A percentile compares a stretch with the other conserved stretches of the same genome.
Evolutionary conservation across 1,140 invertebrate genomes (phyloP).

Genomic region (Helicorthomorpha holstii): DNA sequence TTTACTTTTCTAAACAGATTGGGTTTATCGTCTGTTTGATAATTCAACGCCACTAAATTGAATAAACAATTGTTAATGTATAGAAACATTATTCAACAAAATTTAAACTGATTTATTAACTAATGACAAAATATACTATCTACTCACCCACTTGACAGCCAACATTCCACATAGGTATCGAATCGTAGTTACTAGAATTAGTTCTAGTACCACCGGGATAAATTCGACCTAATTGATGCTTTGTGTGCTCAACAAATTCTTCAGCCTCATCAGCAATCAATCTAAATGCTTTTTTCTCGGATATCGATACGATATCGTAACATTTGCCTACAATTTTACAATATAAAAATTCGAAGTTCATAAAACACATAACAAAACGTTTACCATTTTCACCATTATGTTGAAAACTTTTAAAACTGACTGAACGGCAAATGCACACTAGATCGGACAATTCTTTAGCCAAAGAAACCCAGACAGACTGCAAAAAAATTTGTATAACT

Average conservation of each 20-base stretch:
- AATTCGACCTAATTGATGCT: constrained; percentile 31
- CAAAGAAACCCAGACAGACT: too few relatives aligned
- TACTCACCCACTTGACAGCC: constrained; percentile 39
- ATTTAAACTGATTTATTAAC: background rate
- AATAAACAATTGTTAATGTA: too few relatives aligned
- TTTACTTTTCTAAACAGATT: constrained; percentile 38
- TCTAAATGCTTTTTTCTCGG: constrained; percentile 31
- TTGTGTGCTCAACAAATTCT: constrained; percentile 28
- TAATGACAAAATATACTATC: background rate
- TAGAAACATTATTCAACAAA: constrained; percentile 2
- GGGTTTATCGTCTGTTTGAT: constrained; percentile 35
- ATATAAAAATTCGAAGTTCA: too few relatives aligned
- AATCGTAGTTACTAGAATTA: constrained; percentile 39
- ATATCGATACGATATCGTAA: constrained; percentile 34
- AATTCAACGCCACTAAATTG: constrained; percentile 36
- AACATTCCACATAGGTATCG: constrained; percentile 35
- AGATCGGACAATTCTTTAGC: constrained; percentile 25
- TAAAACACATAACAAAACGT: too few relatives aligned
- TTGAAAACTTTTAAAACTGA: constrained; percentile 27
- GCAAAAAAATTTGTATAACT: too few relatives aligned
- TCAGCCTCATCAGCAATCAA: constrained; percentile 20
- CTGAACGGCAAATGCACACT: constrained; percentile 31
- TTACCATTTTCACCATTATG: constrained; percentile 22
- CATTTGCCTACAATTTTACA: constrained; percentile 30
- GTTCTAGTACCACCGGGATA: constrained; percentile 38